Evolutionary conservation across 2,113 vertebrate species (phyloP), one percentile per base, ranked within the genome.

Genomic region (Centropus unirufus): DNA sequence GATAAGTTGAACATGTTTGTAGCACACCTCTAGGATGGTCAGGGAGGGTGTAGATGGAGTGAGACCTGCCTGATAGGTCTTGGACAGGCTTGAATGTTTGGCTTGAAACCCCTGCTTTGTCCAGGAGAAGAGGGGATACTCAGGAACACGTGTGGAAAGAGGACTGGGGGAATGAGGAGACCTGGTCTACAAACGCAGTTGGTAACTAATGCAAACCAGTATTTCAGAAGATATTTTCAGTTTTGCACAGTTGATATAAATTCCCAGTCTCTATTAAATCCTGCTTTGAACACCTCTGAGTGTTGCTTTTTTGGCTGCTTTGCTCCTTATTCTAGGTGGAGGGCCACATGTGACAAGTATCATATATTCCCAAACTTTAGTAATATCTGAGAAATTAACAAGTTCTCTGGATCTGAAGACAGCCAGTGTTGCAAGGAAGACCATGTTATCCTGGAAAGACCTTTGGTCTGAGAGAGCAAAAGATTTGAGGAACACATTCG

Each of bases 391-490:
- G 18, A 76, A 62, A 39, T 2, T 1, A 5, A 44, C 40, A 39
- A 17, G 12, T 17, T 77, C 64, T 67, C 12, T 39, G 67, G 40
- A 9, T 6, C 68, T 32, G 16, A 22, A 62, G 39, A 99, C 97
- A 99, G 98, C 83, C 98, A 98, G 96, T 97, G 97, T 58, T 99
- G 99, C 94, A 98, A 99, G 92, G 98, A 99, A 95, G 98, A 98
- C 8, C 95, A 97, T 0, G 98, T 98, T 94, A 98, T 98, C 95
- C 97, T 99, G 96, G 98, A 98, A 92, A 97, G 98, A 21, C 98
- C 98, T 47, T 97, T 99, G 52, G 98, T 99, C 23, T 90, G 97
- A 55, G 98, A 98, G 96, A 99, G 97, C 15, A 97, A 99, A 95
- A 98, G 98, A 61, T 98, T 98, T 76, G 98, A 99, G 87, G 97